A percentile compares a stretch with the other conserved stretches of the same genome.
Conservation (phyloP, 2,888 invertebrate species). For the Drosophila prostipennis region DNA sequence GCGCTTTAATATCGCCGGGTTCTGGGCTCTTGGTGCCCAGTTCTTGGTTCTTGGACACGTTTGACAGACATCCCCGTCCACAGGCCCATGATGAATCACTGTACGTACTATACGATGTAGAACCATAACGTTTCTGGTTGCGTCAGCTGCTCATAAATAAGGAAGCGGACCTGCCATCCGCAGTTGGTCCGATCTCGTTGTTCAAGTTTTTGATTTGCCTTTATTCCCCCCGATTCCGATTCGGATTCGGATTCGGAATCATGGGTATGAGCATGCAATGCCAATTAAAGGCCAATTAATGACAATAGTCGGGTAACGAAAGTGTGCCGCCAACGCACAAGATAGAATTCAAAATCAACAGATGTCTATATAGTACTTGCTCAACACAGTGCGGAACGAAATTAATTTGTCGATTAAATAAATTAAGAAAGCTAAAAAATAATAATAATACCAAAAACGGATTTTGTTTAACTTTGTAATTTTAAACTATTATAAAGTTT, state of each 20-base stretch:
- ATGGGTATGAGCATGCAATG: constrained; percentile 27
- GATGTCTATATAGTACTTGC: constrained; percentile 1
- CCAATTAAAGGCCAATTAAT: constrained; percentile 58
- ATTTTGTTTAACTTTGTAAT: no score
- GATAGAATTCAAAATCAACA: constrained; percentile 13
- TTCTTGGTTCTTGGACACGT: constrained; percentile 43
- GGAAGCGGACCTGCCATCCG: constrained; percentile 38
- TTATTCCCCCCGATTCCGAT: neutral
- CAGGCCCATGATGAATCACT: constrained; percentile 34
- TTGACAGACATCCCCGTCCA: constrained; percentile 60
- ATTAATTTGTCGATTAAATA: neutral
- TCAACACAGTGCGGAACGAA: neutral
- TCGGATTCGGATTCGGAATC: constrained; percentile 7
- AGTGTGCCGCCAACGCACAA: constrained; percentile 71
- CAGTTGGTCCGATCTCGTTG: constrained; percentile 27
- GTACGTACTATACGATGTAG: neutral
- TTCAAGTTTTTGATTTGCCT: constrained; percentile 36
- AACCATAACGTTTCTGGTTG: constrained; percentile 18
- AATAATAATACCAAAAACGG: no score
- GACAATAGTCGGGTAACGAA: constrained; percentile 45
- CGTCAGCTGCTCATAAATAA: constrained; percentile 51
- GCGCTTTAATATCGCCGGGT: constrained; percentile 48
- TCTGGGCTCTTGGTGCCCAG: constrained; percentile 6
- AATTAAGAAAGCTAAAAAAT: no score
- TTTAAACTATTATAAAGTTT: no score